Percentiles rank a stretch among this genome's conserved stretches.
phyloP scores from a whole-genome alignment of 2,888 invertebrate species.

The Cosmorhoe ocellata region DNA sequence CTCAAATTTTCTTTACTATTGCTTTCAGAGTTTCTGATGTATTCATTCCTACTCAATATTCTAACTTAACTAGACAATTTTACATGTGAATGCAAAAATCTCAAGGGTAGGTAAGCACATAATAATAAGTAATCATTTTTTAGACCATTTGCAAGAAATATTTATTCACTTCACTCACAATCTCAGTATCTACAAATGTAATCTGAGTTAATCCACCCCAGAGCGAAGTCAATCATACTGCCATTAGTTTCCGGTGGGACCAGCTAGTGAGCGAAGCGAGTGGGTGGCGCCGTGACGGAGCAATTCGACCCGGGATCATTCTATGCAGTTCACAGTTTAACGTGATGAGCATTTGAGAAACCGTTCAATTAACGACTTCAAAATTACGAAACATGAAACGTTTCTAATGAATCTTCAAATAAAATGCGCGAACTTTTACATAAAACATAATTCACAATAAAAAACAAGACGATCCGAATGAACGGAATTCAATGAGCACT shows the following conservation, averaged over 20 bases:
- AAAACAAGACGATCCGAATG: no score
- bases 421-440: neutral
- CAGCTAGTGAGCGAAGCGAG: neutral
- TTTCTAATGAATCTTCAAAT: no score
- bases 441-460: no score
- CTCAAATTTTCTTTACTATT: no score
- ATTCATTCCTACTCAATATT: no score
- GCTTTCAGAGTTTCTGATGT: no score
- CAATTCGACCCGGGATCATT: slow-evolving; percentile 4
- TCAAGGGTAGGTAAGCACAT: no score
- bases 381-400: neutral
- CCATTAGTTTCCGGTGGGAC: slow-evolving; percentile 59
- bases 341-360: slow-evolving; percentile 15
- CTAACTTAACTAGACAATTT: no score
- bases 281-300: slow-evolving; percentile 16
- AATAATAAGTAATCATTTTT: no score
- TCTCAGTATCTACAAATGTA: slow-evolving; percentile 23
- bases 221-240: slow-evolving; percentile 63
- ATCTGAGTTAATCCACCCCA: slow-evolving; percentile 26
- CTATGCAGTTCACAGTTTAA: neutral
- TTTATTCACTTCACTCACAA: neutral
- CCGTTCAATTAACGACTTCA: slow-evolving; percentile 8
- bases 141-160: no score
- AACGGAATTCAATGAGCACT: no score
- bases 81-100: no score